Percentiles rank a stretch among this genome's conserved stretches.
Conservation (phyloP, 2,113 vertebrate species). For the Trachemys scripta region DNA sequence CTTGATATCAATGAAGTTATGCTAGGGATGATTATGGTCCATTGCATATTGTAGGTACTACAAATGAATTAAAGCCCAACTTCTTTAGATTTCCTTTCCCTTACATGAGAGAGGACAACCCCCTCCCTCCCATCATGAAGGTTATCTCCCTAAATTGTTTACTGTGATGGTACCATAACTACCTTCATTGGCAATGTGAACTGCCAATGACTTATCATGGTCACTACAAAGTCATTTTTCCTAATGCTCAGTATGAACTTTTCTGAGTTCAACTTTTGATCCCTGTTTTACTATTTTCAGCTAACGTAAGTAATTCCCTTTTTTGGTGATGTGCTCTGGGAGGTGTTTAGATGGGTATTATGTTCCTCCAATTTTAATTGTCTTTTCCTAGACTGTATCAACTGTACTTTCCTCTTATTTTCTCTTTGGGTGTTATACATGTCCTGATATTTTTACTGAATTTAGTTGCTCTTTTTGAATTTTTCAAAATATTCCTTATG, state of each 20-base stretch:
- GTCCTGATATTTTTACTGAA: neutral
- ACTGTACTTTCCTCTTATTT: neutral
- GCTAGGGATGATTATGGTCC: neutral
- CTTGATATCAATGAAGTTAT: neutral
- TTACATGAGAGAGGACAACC: neutral
- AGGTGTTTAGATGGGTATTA: neutral
- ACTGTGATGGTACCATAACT: neutral
- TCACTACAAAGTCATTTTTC: neutral
- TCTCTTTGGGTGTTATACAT: neutral
- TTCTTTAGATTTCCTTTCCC: neutral
- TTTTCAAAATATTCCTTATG: neutral
- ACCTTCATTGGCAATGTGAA: neutral
- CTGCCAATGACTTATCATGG: neutral
- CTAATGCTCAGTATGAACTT: neutral
- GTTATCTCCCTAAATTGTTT: neutral
- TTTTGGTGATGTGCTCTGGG: neutral
- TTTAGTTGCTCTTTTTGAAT: neutral
- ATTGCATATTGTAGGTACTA: neutral
- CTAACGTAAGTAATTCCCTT: neutral
- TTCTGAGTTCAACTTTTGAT: neutral
- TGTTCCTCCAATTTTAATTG: neutral
- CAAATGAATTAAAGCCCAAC: neutral
- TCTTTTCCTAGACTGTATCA: neutral
- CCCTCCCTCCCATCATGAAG: neutral
- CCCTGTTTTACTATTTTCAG: neutral